Percentiles rank a stretch among this genome's conserved stretches.
These are phyloP conservation scores for Patella pellucida DNA, from an alignment of 2,888 invertebrate genomes.

Conservation along the genomic window DNA sequence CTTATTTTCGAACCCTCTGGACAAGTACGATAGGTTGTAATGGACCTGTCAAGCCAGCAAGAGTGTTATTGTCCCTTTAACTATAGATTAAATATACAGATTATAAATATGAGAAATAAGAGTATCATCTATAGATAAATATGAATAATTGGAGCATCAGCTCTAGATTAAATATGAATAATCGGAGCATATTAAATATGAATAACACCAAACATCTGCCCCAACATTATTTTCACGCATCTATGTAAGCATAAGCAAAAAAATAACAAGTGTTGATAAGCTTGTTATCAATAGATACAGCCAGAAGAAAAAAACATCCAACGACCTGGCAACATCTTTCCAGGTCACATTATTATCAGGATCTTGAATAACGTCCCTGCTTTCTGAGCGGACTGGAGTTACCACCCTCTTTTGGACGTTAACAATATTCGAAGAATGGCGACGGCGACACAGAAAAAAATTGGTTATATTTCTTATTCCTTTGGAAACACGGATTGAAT, in stretches of 20 bases:
- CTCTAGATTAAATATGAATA: no score
- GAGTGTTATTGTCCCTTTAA: no score
- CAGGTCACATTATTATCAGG: not conserved
- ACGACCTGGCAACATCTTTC: not conserved
- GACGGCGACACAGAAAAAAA: not conserved
- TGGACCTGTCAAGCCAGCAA: no score
- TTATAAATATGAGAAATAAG: no score
- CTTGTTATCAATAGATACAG: not conserved
- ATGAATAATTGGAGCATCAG: no score
- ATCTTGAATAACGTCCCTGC: not conserved
- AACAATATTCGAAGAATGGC: not conserved
- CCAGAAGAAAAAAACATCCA: not conserved
- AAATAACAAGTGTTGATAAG: not conserved
- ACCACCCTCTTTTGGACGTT: not conserved
- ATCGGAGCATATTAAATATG: no score
- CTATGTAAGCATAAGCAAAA: not conserved
- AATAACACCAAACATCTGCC: no score
- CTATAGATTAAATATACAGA: no score
- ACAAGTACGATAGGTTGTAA: no score
- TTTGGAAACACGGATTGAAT: constrained; percentile 15
- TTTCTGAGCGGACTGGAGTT: not conserved
- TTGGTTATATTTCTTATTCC: not conserved
- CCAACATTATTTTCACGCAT: not conserved
- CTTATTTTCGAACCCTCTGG: no score
- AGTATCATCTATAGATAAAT: no score